phyloP scores from a whole-genome alignment of 2,888 invertebrate genomes.

The Aelia acuminata region DNA sequence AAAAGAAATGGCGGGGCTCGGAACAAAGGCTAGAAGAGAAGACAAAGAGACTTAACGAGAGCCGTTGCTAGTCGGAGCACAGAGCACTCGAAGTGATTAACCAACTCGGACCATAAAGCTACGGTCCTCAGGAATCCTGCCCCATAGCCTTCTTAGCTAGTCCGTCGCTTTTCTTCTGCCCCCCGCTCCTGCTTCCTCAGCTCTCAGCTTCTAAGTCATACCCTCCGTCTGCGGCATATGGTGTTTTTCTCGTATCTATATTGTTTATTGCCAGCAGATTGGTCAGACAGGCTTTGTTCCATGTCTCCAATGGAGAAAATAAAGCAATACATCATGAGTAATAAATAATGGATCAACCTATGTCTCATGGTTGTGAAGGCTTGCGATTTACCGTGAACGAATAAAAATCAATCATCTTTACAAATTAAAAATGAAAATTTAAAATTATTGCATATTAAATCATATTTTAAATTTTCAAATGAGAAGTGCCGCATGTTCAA shows the following conservation, averaged over 20 bases:
- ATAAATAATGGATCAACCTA: neutral
- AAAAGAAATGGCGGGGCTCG: neutral
- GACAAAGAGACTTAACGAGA: conserved; percentile 35
- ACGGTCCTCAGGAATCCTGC: conserved; percentile 48
- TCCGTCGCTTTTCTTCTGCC: conserved; percentile 3
- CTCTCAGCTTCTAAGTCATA: neutral
- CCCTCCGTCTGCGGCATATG: neutral
- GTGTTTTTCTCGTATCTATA: conserved; percentile 15
- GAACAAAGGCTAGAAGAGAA: conserved; percentile 31
- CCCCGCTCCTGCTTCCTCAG: neutral
- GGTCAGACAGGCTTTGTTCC: neutral
- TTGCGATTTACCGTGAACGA: neutral
- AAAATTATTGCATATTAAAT: too few species aligned
- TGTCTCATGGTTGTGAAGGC: neutral
- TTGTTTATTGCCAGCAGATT: neutral
- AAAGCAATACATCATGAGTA: neutral
- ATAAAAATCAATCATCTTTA: neutral
- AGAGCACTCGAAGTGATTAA: conserved; percentile 39
- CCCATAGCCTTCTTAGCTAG: conserved; percentile 25
- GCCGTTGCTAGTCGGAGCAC: conserved; percentile 50
- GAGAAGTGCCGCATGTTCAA: too few species aligned
- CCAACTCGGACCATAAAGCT: conserved; percentile 45
- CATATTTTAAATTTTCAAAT: too few species aligned
- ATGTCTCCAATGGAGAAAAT: neutral
- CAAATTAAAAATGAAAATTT: too few species aligned